A percentile compares a stretch with the other conserved stretches of the same genome.
These are phyloP conservation scores for Scaptomyza montana DNA, from an alignment of 1,140 invertebrate species.

Conservation along the genomic window DNA sequence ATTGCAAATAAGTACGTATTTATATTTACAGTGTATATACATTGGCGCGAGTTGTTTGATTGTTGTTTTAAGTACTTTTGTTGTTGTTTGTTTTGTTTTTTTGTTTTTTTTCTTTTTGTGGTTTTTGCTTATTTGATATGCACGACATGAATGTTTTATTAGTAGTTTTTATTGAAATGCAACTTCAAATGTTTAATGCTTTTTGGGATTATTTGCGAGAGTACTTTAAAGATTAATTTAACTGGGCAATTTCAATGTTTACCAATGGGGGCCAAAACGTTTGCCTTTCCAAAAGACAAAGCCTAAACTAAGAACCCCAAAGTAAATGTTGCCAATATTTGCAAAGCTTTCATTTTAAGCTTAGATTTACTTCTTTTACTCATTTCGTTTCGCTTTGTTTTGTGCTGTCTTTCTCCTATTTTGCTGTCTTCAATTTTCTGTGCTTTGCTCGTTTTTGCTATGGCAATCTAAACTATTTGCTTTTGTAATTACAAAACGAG, in stretches of 20 bases:
- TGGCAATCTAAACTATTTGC: constrained; percentile 58
- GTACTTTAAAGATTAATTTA: constrained; percentile 25
- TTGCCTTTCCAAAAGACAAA: constrained; percentile 13
- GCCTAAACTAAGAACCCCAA: constrained; percentile 7
- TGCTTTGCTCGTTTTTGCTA: constrained; percentile 20
- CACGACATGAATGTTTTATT: constrained; percentile 64
- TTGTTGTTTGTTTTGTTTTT: constrained; percentile 6
- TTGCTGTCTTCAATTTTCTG: constrained; percentile 18
- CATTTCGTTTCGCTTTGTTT: constrained; percentile 14
- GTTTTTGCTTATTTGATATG: constrained; percentile 61
- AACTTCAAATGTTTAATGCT: constrained; percentile 27
- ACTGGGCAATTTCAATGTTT: background rate
- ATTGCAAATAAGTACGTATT: constrained; percentile 33
- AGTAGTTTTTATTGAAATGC: constrained; percentile 34
- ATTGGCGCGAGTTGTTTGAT: constrained; percentile 64
- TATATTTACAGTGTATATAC: constrained; percentile 66
- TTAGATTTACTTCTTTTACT: constrained; percentile 34
- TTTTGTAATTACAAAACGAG: constrained; percentile 56
- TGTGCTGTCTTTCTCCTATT: constrained; percentile 11
- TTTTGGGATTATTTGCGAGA: constrained; percentile 6
- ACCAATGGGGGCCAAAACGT: background rate
- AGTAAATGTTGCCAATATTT: constrained; percentile 44
- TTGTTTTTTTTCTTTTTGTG: background rate
- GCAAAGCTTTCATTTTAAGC: constrained; percentile 27
- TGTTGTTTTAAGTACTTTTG: constrained; percentile 70